Percentiles rank a stretch among this genome's conserved stretches.
These are phyloP conservation scores for Tonatia bakeri DNA, from an alignment of 2,113 vertebrate species.

Conservation along the genomic window DNA sequence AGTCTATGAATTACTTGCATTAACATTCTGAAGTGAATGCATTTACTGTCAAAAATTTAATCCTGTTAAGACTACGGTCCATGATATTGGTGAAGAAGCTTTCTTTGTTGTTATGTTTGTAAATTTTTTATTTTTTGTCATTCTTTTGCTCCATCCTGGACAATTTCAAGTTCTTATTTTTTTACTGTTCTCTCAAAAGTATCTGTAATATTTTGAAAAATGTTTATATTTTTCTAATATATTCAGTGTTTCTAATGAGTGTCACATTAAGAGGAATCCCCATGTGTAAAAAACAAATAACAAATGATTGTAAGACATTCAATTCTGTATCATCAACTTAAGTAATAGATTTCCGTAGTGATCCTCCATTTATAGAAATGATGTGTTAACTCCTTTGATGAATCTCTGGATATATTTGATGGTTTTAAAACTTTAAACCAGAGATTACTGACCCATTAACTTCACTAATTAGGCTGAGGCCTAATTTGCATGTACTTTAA, in stretches of 20 bases:
- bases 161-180: background rate
- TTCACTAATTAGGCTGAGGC: background rate
- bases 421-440: background rate
- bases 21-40: background rate
- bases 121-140: background rate
- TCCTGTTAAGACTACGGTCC: background rate
- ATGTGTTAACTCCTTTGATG: background rate
- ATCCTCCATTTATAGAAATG: background rate
- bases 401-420: background rate
- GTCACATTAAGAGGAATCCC: background rate
- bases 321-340: background rate
- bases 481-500: slow-evolving; percentile 36
- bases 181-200: background rate
- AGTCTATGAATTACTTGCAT: background rate
- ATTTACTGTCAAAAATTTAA: background rate
- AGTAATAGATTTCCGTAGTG: background rate
- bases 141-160: background rate
- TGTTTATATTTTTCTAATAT: background rate
- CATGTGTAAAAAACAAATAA: background rate
- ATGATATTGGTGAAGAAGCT: background rate
- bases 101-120: background rate
- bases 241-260: background rate
- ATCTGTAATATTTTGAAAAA: background rate
- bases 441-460: slow-evolving; percentile 30
- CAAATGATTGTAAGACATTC: background rate